Evolutionary conservation across 2,113 vertebrate species (phyloP).

Genomic region (Hassar affinis): DNA sequence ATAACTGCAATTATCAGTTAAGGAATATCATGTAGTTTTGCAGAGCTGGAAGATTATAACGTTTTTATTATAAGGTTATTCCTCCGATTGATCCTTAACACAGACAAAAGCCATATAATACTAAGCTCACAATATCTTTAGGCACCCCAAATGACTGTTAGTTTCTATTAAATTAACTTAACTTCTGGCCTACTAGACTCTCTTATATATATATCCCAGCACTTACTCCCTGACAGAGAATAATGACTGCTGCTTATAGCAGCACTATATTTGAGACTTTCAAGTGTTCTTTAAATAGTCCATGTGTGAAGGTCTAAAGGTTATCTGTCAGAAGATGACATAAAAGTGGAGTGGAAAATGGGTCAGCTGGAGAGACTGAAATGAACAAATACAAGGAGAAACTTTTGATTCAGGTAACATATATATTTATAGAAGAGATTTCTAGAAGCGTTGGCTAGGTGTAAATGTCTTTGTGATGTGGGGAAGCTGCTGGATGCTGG

Average conservation of each 20-base stretch:
- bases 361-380: constrained; percentile 21
- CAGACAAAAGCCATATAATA: neutral
- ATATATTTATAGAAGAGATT: neutral
- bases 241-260: constrained; percentile 28
- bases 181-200: neutral
- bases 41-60: neutral
- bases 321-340: constrained; percentile 32
- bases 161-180: constrained; percentile 14
- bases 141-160: neutral
- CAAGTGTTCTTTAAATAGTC: constrained; percentile 30
- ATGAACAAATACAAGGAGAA: neutral
- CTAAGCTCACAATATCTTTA: neutral
- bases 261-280: neutral
- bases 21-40: neutral
- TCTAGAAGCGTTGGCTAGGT: neutral
- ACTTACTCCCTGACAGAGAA: constrained; percentile 16
- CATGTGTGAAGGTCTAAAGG: constrained; percentile 21
- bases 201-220: constrained; percentile 6
- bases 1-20: neutral
- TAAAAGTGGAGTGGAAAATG: constrained; percentile 17
- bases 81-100: neutral
- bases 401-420: neutral
- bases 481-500: neutral
- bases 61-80: neutral
- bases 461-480: neutral